Evolutionary conservation across 2,888 invertebrate species (phyloP).

Genomic region (Eledone cirrhosa): DNA sequence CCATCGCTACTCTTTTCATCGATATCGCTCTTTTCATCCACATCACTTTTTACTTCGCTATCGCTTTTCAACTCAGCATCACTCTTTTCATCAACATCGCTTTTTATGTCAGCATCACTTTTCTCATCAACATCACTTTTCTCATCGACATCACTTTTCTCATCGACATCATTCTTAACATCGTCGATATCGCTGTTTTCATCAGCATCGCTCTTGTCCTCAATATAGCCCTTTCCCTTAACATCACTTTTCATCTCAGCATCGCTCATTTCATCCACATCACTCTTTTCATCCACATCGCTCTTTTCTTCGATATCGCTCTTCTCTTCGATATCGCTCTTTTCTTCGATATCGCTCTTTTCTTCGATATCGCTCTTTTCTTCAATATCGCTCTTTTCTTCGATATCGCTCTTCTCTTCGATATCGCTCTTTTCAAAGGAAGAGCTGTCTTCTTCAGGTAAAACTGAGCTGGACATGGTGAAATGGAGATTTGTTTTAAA

Average conservation of each 20-base stretch:
- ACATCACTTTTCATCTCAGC: neutral
- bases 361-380: neutral
- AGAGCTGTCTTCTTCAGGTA: neutral
- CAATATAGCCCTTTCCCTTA: neutral
- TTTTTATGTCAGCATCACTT: neutral
- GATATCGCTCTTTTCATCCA: neutral
- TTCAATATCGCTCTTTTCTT: slow-evolving; percentile 1
- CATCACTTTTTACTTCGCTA: neutral
- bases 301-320: neutral
- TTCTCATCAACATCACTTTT: slow-evolving; percentile 1
- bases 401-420: neutral
- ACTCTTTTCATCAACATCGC: neutral
- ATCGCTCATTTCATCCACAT: slow-evolving; percentile 3
- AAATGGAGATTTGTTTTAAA: neutral
- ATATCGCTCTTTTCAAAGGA: neutral
- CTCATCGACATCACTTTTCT: neutral
- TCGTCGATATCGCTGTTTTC: neutral
- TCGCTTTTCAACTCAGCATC: neutral
- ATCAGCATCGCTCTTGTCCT: neutral
- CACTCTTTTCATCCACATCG: neutral
- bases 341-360: neutral
- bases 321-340: neutral
- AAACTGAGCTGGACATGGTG: neutral
- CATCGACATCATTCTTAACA: neutral
- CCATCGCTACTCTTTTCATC: neutral